Percentiles rank a stretch among this genome's conserved stretches.
Conservation (phyloP, 37 sponge, comb jelly and placozoan genomes). For the Haliclona indistincta region DNA sequence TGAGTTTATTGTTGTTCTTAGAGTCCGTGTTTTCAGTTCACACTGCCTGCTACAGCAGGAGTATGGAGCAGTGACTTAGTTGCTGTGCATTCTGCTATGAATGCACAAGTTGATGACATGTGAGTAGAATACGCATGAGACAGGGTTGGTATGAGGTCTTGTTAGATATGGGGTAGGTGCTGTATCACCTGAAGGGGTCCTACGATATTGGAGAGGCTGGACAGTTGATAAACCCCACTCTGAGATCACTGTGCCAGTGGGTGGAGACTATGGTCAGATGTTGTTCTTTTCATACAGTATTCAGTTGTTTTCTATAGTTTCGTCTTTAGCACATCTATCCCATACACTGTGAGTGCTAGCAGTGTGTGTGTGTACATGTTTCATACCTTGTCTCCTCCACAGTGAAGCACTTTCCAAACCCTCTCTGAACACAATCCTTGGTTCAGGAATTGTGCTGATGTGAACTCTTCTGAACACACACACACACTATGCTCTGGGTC, state of each 20-base stretch:
- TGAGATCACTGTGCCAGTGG: neutral
- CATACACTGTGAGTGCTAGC: too few species aligned
- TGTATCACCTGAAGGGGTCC: conserved; percentile 40
- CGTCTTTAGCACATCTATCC: too few species aligned
- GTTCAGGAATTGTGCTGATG: conserved; percentile 27
- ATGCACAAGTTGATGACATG: too few species aligned
- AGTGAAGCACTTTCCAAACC: neutral
- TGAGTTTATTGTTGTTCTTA: neutral
- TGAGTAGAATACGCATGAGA: too few species aligned
- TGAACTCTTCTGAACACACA: neutral
- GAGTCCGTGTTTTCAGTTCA: conserved; percentile 29
- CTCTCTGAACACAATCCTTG: conserved; percentile 18
- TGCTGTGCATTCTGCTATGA: conserved; percentile 1
- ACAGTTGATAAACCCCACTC: neutral
- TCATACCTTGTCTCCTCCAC: too few species aligned
- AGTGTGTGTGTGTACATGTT: too few species aligned
- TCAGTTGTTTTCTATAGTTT: too few species aligned
- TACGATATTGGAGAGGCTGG: conserved; percentile 40
- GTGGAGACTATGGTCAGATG: neutral
- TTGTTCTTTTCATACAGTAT: too few species aligned
- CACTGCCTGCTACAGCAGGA: conserved; percentile 8
- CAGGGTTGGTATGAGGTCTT: neutral
- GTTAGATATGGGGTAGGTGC: conserved; percentile 13
- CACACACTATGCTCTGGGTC: too few species aligned
- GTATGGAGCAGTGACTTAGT: conserved; percentile 55